Evolutionary conservation across 2,797 vertebrate species (phyloP).

Genomic region (Lophius americanus): DNA sequence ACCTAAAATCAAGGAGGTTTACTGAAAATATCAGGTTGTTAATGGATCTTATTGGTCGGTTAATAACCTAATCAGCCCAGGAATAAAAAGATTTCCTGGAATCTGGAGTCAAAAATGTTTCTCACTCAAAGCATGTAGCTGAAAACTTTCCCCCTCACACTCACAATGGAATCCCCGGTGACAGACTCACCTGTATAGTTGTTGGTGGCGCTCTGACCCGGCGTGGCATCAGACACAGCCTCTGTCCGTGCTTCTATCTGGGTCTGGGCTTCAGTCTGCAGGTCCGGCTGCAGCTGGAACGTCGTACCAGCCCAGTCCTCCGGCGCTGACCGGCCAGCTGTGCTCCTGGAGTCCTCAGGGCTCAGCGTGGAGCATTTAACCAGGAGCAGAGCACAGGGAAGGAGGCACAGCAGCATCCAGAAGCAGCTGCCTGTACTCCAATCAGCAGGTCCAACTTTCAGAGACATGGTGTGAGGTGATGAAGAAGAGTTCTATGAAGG

Average conservation of each 20-base stretch:
- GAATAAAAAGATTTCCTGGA: not conserved
- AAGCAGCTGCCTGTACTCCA: slow-evolving; percentile 9
- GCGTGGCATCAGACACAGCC: slow-evolving; percentile 18
- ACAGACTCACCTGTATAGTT: slow-evolving; percentile 73
- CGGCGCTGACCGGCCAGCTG: not conserved
- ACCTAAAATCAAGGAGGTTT: no score
- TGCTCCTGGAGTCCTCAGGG: slow-evolving; percentile 16
- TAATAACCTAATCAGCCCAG: no score
- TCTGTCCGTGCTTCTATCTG: slow-evolving; percentile 2
- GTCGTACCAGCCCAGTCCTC: slow-evolving; percentile 40
- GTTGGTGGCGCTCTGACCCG: slow-evolving; percentile 51
- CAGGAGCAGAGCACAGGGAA: slow-evolving; percentile 46
- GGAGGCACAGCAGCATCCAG: slow-evolving; percentile 50
- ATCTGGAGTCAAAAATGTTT: not conserved
- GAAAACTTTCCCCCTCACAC: not conserved
- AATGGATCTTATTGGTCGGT: no score
- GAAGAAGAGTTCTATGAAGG: slow-evolving; percentile 10
- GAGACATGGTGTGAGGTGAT: slow-evolving; percentile 47
- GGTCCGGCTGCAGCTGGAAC: slow-evolving; percentile 59
- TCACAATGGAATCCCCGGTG: not conserved
- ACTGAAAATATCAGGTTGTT: no score
- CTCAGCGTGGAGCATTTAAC: slow-evolving; percentile 40
- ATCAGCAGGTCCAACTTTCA: slow-evolving; percentile 9
- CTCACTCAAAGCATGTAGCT: not conserved
- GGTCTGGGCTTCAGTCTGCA: slow-evolving; percentile 63